Percentiles rank a stretch among this genome's conserved stretches.
Conservation (phyloP, 2,888 invertebrate genomes). For the Acrocyrtus sp. region DNA sequence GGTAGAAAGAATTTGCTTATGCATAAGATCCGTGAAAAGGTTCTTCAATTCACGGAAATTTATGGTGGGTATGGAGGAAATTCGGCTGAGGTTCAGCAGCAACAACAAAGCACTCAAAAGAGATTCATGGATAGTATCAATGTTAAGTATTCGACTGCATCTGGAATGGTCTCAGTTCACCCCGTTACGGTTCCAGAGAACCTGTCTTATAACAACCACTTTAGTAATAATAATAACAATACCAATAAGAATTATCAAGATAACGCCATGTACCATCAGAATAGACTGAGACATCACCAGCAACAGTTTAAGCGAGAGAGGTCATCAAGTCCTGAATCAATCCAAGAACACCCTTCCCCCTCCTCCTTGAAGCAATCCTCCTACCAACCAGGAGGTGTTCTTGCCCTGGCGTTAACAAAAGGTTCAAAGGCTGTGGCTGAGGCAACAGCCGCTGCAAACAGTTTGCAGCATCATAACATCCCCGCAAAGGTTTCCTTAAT, state of each 20-base stretch:
- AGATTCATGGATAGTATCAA: constrained; percentile 16
- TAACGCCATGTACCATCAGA: constrained; percentile 31
- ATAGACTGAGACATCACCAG: constrained; percentile 39
- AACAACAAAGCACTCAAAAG: constrained; percentile 25
- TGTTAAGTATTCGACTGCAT: constrained; percentile 17
- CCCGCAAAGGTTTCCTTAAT: constrained; percentile 43
- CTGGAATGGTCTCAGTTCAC: constrained; percentile 23
- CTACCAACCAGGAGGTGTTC: constrained; percentile 60
- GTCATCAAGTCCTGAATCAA: constrained; percentile 57
- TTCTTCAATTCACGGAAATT: constrained; percentile 62
- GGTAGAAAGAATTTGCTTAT: constrained; percentile 36
- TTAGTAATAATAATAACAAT: constrained; percentile 27
- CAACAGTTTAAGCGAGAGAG: constrained; percentile 46
- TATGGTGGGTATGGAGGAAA: constrained; percentile 58
- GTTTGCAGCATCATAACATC: constrained; percentile 35
- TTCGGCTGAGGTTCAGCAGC: constrained; percentile 10
- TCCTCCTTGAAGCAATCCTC: neutral
- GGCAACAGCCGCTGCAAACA: constrained; percentile 18
- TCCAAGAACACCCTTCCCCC: neutral
- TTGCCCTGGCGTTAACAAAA: constrained; percentile 62
- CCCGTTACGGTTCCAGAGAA: constrained; percentile 36
- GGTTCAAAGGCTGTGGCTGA: constrained; percentile 62
- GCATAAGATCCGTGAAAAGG: constrained; percentile 55
- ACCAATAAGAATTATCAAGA: neutral
- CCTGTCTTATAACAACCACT: too few species aligned